These are phyloP conservation scores for Peromyscus maniculatus DNA, from an alignment of 2,113 vertebrate genomes.

Conservation along the genomic window DNA sequence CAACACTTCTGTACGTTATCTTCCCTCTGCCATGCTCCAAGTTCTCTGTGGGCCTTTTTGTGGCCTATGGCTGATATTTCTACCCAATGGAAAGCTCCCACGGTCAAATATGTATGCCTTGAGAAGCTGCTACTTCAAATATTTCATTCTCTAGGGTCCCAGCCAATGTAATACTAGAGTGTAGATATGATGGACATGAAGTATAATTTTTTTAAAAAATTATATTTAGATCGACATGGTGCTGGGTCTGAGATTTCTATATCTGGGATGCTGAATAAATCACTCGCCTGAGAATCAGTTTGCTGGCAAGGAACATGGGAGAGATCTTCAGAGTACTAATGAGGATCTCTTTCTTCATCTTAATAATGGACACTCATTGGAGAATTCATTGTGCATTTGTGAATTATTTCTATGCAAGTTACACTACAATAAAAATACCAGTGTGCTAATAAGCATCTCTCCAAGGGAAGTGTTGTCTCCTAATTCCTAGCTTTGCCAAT, in stretches of 20 bases:
- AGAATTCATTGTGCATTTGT: not conserved
- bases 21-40: not conserved
- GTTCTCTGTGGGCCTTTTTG: not conserved
- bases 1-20: not conserved
- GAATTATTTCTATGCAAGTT: slow-evolving; percentile 14
- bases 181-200: not conserved
- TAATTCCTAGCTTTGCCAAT: not conserved
- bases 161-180: not conserved
- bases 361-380: not conserved
- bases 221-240: not conserved
- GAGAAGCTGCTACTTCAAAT: not conserved
- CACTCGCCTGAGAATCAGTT: not conserved
- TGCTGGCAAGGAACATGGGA: not conserved
- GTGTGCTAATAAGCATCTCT: slow-evolving; percentile 1
- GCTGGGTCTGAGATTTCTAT: not conserved
- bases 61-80: not conserved
- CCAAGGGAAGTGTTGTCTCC: not conserved
- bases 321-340: not conserved
- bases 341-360: not conserved
- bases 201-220: not conserved
- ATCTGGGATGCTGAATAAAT: not conserved
- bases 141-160: not conserved
- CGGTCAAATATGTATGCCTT: not conserved
- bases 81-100: not conserved
- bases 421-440: not conserved